Conservation (phyloP, 2,888 invertebrate species). For the Ectemnius continuus region DNA sequence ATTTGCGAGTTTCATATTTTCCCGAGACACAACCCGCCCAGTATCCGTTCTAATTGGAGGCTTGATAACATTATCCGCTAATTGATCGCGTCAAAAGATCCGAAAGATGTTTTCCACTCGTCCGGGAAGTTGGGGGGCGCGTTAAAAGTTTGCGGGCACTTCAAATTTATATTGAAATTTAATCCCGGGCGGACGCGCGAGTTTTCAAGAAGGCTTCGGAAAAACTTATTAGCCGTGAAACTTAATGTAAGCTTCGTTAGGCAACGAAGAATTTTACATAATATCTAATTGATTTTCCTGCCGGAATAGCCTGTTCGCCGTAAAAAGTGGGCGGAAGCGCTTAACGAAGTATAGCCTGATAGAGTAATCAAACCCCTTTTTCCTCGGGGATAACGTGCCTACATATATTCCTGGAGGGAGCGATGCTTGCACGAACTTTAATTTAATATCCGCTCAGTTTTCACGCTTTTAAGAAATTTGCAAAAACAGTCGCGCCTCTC, state of each 20-base stretch:
- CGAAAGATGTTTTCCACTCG: no score
- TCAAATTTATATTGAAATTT: conserved; percentile 7
- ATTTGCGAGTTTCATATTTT: no score
- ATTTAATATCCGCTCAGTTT: no score
- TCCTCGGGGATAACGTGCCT: background rate
- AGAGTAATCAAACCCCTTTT: background rate
- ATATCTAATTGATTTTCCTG: conserved; percentile 3
- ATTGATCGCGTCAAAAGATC: no score
- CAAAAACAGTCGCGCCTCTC: no score
- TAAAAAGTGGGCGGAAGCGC: background rate
- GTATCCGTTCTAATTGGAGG: no score
- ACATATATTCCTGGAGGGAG: no score
- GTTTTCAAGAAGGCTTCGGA: conserved; percentile 3
- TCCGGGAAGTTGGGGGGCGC: no score
- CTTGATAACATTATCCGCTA: no score
- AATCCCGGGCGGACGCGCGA: background rate
- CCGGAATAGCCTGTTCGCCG: background rate
- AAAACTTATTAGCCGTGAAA: conserved; percentile 7
- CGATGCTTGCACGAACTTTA: no score
- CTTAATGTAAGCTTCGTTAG: conserved; percentile 4
- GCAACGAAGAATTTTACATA: conserved; percentile 2
- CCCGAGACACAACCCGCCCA: no score
- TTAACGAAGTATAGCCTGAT: background rate
- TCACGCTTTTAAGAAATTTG: no score
- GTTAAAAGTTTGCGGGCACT: conserved; percentile 1